A percentile compares a stretch with the other conserved stretches of the same genome.
Conservation (phyloP, 2,113 vertebrate genomes). For the Conger conger region DNA sequence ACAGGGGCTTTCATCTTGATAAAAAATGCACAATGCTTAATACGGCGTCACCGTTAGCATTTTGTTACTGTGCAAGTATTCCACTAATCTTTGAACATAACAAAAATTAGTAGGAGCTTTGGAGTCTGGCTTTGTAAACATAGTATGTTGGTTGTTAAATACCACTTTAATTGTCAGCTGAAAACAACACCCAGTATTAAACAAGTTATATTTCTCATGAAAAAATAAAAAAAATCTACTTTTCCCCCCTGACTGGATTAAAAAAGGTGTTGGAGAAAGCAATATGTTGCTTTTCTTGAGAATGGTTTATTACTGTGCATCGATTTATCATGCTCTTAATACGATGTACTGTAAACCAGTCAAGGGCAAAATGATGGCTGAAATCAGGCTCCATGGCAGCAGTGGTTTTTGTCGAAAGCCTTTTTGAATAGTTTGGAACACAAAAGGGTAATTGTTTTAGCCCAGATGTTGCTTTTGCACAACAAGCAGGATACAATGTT, state of each 20-base stretch:
- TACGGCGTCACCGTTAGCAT: conserved; percentile 24
- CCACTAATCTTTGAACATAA: conserved; percentile 40
- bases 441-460: conserved; percentile 99
- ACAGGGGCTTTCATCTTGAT: conserved; percentile 17
- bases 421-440: conserved; percentile 91
- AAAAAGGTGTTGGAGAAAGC: conserved; percentile 70
- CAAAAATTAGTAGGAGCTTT: conserved; percentile 48
- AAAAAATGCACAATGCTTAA: conserved; percentile 36
- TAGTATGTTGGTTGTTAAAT: conserved; percentile 40
- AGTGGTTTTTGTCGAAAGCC: conserved; percentile 76
- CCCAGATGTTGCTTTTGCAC: conserved; percentile 99
- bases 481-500: conserved; percentile 99
- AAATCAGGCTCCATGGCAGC: conserved; percentile 57
- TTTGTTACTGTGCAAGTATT: conserved; percentile 1
- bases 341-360: conserved; percentile 82
- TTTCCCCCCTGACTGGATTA: conserved; percentile 37
- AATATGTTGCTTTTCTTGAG: conserved; percentile 72
- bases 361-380: conserved; percentile 82
- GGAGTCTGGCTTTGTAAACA: conserved; percentile 44
- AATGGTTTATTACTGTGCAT: conserved; percentile 76
- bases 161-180: conserved; percentile 49
- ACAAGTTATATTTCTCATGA: conserved; percentile 59
- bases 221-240: conserved; percentile 53
- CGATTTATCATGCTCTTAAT: conserved; percentile 77
- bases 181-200: conserved; percentile 52